Conservation (phyloP, 2,888 invertebrate genomes). For the Xestia sexstrigata region DNA sequence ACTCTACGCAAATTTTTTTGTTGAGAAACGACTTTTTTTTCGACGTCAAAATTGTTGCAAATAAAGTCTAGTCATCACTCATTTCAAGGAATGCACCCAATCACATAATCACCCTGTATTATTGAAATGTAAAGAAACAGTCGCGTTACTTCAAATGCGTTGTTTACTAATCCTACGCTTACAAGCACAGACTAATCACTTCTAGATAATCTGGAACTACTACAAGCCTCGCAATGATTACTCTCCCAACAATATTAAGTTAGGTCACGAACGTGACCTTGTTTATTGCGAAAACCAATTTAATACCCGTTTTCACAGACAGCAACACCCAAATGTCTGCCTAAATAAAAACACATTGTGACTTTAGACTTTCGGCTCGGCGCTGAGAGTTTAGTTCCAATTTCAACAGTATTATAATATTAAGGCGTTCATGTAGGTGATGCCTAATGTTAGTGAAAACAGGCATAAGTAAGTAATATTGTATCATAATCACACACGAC, state of each 20-base stretch:
- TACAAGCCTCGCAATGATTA: constrained; percentile 11
- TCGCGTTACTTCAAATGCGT: neutral
- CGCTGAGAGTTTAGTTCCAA: neutral
- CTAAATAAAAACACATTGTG: neutral
- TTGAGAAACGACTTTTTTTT: too few species aligned
- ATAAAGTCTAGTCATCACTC: too few species aligned
- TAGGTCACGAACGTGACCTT: constrained; percentile 41
- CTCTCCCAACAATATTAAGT: constrained; percentile 22
- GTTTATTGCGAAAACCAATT: constrained; percentile 3
- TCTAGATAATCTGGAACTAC: neutral
- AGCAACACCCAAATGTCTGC: neutral
- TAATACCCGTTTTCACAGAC: neutral
- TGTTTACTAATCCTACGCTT: neutral
- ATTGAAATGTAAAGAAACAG: neutral
- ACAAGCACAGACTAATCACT: neutral
- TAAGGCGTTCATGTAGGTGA: neutral
- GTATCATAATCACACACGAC: constrained; percentile 31
- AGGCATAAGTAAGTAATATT: constrained; percentile 29
- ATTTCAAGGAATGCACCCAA: too few species aligned
- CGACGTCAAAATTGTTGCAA: too few species aligned
- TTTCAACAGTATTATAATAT: neutral
- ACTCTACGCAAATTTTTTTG: too few species aligned
- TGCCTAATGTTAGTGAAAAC: neutral
- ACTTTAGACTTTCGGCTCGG: neutral
- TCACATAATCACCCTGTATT: too few species aligned